Evolutionary conservation across 1,140 invertebrate species (phyloP).

Genomic region (Metaphire vulgaris): DNA sequence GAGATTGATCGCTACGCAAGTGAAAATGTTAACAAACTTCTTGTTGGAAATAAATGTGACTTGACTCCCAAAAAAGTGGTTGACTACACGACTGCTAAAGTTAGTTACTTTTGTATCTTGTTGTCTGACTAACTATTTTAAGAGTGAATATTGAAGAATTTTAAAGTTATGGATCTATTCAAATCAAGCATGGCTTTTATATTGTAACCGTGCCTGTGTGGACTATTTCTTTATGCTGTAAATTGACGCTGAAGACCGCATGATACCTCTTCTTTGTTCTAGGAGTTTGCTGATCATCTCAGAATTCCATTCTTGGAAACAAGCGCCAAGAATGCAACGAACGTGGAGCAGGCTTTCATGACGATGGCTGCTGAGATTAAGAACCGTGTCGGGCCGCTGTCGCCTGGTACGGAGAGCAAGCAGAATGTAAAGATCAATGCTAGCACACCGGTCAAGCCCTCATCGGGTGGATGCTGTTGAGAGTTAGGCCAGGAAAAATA

Average conservation of each 20-base stretch:
- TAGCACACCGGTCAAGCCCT: slow-evolving; percentile 49
- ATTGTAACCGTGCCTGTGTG: too few relatives aligned
- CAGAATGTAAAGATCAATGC: slow-evolving; percentile 51
- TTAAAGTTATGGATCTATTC: too few relatives aligned
- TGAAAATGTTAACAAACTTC: slow-evolving; percentile 97
- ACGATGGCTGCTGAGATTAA: slow-evolving; percentile 54
- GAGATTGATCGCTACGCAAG: slow-evolving; percentile 72
- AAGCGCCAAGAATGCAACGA: slow-evolving; percentile 54
- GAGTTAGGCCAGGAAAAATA: not conserved
- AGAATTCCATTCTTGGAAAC: slow-evolving; percentile 67
- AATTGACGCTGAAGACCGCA: too few relatives aligned
- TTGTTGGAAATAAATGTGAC: slow-evolving; percentile 98
- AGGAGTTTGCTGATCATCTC: slow-evolving; percentile 96
- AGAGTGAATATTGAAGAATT: too few relatives aligned
- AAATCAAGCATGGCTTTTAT: too few relatives aligned
- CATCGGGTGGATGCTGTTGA: slow-evolving; percentile 50
- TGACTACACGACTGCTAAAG: slow-evolving; percentile 84
- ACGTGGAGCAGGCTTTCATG: slow-evolving; percentile 54
- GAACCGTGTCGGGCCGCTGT: slow-evolving; percentile 51
- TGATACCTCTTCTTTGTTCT: slow-evolving; percentile 32
- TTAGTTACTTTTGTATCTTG: slow-evolving; percentile 42
- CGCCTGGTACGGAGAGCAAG: slow-evolving; percentile 45
- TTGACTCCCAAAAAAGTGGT: slow-evolving; percentile 59
- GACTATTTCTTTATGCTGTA: too few relatives aligned
- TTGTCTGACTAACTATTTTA: too few relatives aligned